Percentiles rank a stretch among this genome's conserved stretches.
Evolutionary conservation across 2,113 vertebrate genomes (phyloP).

Genomic region (Dasypus novemcinctus): DNA sequence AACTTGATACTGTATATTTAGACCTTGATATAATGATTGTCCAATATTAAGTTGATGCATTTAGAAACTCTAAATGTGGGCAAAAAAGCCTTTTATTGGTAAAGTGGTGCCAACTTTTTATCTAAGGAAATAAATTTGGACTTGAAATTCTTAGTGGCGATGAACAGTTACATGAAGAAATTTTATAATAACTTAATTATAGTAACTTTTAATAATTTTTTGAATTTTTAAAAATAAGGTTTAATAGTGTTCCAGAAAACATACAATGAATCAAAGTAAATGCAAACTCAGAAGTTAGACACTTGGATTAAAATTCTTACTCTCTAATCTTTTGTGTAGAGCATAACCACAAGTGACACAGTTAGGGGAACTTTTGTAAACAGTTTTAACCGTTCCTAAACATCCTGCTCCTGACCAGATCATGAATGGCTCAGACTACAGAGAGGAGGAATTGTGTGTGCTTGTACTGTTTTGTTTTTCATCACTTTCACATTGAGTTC

Average conservation of each 20-base stretch:
- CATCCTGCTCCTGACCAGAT: neutral
- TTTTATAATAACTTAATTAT: neutral
- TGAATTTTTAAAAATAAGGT: conserved; percentile 12
- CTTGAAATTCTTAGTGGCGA: neutral
- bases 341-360: neutral
- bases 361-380: neutral
- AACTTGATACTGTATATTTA: too few relatives aligned
- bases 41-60: too few relatives aligned
- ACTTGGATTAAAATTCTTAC: neutral
- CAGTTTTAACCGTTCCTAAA: neutral
- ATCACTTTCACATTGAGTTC: neutral
- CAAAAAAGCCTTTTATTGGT: neutral
- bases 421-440: fast-evolving
- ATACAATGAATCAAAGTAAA: conserved; percentile 19
- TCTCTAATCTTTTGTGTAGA: neutral
- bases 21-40: neutral
- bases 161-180: neutral
- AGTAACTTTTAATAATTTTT: neutral
- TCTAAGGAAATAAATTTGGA: neutral
- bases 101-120: neutral
- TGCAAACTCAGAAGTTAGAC: neutral
- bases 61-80: neutral
- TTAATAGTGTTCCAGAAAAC: neutral
- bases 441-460: neutral
- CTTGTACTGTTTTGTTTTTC: neutral